These are phyloP conservation scores for Listronotus bonariensis DNA, from an alignment of 1,140 invertebrate species.

Conservation along the genomic window DNA sequence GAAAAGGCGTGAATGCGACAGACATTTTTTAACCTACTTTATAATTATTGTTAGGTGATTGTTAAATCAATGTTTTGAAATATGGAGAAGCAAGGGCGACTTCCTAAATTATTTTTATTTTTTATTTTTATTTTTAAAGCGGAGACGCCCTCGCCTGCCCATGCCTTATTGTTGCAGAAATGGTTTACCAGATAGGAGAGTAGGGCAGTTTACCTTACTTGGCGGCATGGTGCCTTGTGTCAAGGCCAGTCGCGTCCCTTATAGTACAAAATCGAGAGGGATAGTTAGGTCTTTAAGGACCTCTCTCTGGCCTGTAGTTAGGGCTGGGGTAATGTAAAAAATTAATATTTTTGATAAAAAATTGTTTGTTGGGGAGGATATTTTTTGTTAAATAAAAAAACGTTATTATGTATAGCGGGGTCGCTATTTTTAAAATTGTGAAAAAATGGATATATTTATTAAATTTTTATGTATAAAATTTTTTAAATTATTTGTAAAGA, in stretches of 20 bases:
- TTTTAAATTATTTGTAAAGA: slow-evolving; percentile 58
- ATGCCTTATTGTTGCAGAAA: slow-evolving; percentile 41
- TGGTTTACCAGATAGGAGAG: slow-evolving; percentile 43
- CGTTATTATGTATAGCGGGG: slow-evolving; percentile 48
- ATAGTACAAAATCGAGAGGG: slow-evolving; percentile 56
- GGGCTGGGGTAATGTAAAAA: slow-evolving; percentile 45
- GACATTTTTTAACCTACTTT: slow-evolving; percentile 54
- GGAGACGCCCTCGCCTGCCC: slow-evolving; percentile 19
- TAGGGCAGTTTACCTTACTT: slow-evolving; percentile 42
- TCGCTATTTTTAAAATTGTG: slow-evolving; percentile 56
- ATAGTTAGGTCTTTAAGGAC: slow-evolving; percentile 43
- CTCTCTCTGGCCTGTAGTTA: slow-evolving; percentile 24
- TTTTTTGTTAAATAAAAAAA: slow-evolving; percentile 58
- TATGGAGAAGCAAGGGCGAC: slow-evolving; percentile 21
- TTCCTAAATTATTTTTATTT: slow-evolving; percentile 45
- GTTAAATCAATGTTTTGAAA: slow-evolving; percentile 53
- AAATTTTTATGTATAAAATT: slow-evolving; percentile 54
- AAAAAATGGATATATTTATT: slow-evolving; percentile 59
- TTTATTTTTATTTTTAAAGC: slow-evolving; percentile 46
- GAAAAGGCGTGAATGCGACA: slow-evolving; percentile 45
- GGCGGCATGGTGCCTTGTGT: slow-evolving; percentile 48
- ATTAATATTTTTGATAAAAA: slow-evolving; percentile 58
- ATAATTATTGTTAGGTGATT: slow-evolving; percentile 56
- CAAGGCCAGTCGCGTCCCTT: slow-evolving; percentile 49
- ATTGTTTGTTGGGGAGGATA: slow-evolving; percentile 59